Evolutionary conservation across 2,888 invertebrate genomes (phyloP).

Genomic region (Stenchaetothrips biformis): DNA sequence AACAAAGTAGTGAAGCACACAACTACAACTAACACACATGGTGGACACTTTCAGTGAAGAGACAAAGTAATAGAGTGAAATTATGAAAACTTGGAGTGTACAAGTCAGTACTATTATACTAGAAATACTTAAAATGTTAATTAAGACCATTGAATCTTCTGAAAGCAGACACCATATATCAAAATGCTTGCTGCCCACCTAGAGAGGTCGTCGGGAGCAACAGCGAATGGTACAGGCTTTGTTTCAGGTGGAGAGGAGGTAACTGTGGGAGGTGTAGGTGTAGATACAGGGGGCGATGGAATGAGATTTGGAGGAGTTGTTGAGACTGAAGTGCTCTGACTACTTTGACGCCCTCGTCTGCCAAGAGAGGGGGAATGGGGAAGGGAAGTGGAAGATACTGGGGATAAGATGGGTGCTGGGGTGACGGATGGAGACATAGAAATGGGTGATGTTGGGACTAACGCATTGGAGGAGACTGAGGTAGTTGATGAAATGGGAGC

Average conservation of each 20-base stretch:
- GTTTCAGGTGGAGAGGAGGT: conserved; percentile 16
- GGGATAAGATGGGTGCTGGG: not conserved
- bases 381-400: not conserved
- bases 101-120: not conserved
- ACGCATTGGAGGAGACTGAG: not conserved
- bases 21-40: conserved; percentile 1
- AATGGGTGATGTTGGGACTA: not conserved
- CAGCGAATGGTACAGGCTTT: not conserved
- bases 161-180: conserved; percentile 4
- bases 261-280: conserved; percentile 26
- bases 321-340: not conserved
- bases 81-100: not conserved
- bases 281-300: conserved; percentile 23
- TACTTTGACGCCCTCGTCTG: not conserved
- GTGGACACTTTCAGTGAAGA: not conserved
- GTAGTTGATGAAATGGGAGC: conserved; percentile 13
- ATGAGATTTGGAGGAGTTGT: not conserved
- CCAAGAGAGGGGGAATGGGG: not conserved
- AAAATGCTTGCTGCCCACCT: conserved; percentile 8
- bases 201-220: conserved; percentile 12
- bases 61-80: not conserved
- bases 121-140: not conserved
- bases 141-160: not conserved
- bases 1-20: conserved; percentile 1
- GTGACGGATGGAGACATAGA: not conserved